Evolutionary conservation across 2,113 vertebrate species (phyloP).

Genomic region (Chascanopsetta lugubris): DNA sequence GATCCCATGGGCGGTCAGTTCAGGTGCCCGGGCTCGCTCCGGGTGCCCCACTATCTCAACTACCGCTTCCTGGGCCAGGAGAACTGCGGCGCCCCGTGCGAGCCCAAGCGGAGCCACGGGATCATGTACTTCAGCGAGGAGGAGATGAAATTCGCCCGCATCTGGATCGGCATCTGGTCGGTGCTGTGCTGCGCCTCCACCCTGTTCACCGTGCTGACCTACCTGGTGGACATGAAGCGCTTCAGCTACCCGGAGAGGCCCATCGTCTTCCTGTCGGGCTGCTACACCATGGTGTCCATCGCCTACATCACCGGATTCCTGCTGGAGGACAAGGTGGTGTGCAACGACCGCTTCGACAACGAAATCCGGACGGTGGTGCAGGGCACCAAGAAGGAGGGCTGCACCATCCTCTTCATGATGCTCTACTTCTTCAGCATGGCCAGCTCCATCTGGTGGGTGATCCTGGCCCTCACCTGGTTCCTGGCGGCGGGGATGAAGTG

Average conservation of each 20-base stretch:
- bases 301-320: conserved; percentile 94
- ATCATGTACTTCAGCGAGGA: conserved; percentile 94
- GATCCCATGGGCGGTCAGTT: conserved; percentile 76
- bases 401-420: conserved; percentile 99
- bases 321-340: conserved; percentile 91
- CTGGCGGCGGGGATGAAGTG: conserved; percentile 96
- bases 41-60: conserved; percentile 92
- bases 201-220: conserved; percentile 93
- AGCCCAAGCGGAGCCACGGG: conserved; percentile 86
- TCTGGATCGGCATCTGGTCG: conserved; percentile 96
- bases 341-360: conserved; percentile 92
- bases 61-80: conserved; percentile 94
- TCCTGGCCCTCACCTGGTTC: conserved; percentile 95
- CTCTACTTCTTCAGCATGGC: conserved; percentile 98
- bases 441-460: conserved; percentile 98
- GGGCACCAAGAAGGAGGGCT: conserved; percentile 95
- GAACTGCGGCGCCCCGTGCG: conserved; percentile 93
- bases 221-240: conserved; percentile 95
- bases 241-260: conserved; percentile 96
- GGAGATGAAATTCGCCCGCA: conserved; percentile 90
- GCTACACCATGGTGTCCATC: conserved; percentile 93
- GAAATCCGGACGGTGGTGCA: conserved; percentile 91
- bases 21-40: conserved; percentile 86
- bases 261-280: conserved; percentile 95
- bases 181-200: conserved; percentile 94